Percentiles rank a stretch among this genome's conserved stretches.
phyloP scores from a whole-genome alignment of 1,140 invertebrate species.

The Dendrolimus punctatus region DNA sequence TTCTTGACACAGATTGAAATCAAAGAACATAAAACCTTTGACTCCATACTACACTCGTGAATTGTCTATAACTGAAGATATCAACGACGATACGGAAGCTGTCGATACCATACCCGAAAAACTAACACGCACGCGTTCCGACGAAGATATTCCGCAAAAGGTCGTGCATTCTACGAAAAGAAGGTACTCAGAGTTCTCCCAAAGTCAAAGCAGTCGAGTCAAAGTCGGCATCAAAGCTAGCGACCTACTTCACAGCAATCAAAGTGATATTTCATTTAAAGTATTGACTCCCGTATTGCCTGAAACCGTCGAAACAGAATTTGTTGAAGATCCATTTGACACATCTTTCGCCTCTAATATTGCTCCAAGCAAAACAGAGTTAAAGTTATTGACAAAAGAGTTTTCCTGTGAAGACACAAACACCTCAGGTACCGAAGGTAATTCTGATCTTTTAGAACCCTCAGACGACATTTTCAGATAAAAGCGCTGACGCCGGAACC shows the following conservation, averaged over 20 bases:
- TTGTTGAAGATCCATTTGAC: constrained; percentile 84
- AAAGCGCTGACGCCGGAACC: constrained; percentile 78
- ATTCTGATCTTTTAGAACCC: constrained; percentile 69
- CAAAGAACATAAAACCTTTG: constrained; percentile 75
- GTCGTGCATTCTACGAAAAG: constrained; percentile 52
- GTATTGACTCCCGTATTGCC: constrained; percentile 68
- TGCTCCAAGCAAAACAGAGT: constrained; percentile 79
- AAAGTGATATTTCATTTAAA: constrained; percentile 74
- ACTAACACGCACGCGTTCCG: constrained; percentile 67
- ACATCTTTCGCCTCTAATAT: constrained; percentile 83
- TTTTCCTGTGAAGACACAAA: constrained; percentile 69
- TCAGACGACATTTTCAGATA: constrained; percentile 76
- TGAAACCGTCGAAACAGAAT: constrained; percentile 48
- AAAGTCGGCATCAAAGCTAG: constrained; percentile 34
- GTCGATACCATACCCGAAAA: constrained; percentile 73
- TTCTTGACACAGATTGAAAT: constrained; percentile 41
- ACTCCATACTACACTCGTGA: constrained; percentile 84
- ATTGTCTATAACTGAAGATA: constrained; percentile 71
- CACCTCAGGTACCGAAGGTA: constrained; percentile 16
- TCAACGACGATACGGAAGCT: constrained; percentile 60
- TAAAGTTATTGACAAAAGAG: constrained; percentile 82
- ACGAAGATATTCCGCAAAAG: constrained; percentile 73
- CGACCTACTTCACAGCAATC: constrained; percentile 75
- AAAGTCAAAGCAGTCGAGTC: constrained; percentile 24
- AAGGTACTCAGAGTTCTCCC: constrained; percentile 60